phyloP scores from a whole-genome alignment of 2,888 invertebrate genomes.

The Theretra japonica region DNA sequence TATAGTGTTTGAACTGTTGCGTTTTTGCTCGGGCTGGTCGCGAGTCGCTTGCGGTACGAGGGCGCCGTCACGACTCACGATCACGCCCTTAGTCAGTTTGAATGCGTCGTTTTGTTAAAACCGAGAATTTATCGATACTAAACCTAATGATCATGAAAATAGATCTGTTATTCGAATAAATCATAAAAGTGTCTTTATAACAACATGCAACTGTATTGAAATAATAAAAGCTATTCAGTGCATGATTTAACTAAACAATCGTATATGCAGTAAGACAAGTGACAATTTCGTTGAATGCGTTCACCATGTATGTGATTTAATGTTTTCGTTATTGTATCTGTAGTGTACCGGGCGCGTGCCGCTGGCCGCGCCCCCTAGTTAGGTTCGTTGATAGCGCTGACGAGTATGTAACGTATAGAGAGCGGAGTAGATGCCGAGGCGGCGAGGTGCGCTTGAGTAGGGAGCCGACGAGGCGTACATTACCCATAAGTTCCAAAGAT shows the following conservation, averaged over 20 bases:
- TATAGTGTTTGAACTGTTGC: conserved; percentile 28
- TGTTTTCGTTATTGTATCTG: conserved; percentile 13
- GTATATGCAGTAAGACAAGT: conserved; percentile 5
- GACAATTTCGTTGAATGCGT: conserved; percentile 5
- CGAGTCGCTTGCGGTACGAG: not conserved
- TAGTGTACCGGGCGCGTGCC: not conserved
- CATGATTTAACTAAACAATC: not conserved
- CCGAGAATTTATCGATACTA: too few relatives aligned
- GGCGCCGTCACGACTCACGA: not conserved
- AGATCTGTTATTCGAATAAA: not conserved
- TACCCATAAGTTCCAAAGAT: conserved; percentile 21
- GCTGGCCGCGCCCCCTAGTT: conserved; percentile 7
- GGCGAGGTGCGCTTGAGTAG: conserved; percentile 16
- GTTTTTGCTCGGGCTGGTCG: conserved; percentile 1
- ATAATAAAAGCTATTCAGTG: not conserved
- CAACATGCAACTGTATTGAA: conserved; percentile 1
- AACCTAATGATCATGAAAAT: not conserved
- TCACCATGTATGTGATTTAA: not conserved
- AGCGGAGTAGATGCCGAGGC: conserved; percentile 1
- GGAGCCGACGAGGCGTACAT: not conserved
- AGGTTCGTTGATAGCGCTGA: not conserved
- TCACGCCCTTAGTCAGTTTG: not conserved
- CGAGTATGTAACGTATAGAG: not conserved
- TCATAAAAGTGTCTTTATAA: too few relatives aligned
- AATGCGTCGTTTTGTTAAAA: not conserved